A percentile compares a stretch with the other conserved stretches of the same genome.
phyloP scores from a whole-genome alignment of 2,888 invertebrate genomes.

The Ptychoptera contaminata region DNA sequence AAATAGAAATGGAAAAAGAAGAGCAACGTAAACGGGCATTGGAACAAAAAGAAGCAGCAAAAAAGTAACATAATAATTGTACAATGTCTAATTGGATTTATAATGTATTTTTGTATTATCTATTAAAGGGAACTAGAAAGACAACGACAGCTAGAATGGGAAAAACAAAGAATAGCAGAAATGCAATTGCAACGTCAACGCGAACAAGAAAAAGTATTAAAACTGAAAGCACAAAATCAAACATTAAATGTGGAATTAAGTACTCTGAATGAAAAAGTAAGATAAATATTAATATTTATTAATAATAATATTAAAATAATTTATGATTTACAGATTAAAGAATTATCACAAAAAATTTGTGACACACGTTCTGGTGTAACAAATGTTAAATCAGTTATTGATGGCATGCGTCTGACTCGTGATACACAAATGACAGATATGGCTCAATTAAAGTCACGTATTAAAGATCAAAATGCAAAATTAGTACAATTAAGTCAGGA shows the following conservation, averaged over 20 bases:
- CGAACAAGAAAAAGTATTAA: conserved; percentile 69
- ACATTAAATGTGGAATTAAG: conserved; percentile 65
- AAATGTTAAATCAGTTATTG: conserved; percentile 86
- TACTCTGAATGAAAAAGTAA: conserved; percentile 32
- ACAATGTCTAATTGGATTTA: background rate
- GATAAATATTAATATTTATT: background rate
- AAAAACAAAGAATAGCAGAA: conserved; percentile 75
- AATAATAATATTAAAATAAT: background rate
- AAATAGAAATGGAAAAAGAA: conserved; percentile 56
- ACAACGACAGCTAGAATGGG: conserved; percentile 91
- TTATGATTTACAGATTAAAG: conserved; percentile 43
- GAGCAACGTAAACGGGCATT: conserved; percentile 63
- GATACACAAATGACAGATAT: conserved; percentile 81
- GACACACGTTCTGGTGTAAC: conserved; percentile 77
- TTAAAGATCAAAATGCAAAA: conserved; percentile 74
- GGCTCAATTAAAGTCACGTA: conserved; percentile 61
- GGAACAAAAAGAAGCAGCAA: conserved; percentile 64
- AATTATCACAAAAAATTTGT: conserved; percentile 64
- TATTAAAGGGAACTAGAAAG: conserved; percentile 70
- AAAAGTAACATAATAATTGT: conserved; percentile 29
- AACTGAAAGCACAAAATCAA: conserved; percentile 76
- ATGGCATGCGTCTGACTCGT: conserved; percentile 84
- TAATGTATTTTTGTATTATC: background rate
- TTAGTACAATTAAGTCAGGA: conserved; percentile 68
- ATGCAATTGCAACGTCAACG: conserved; percentile 72